phyloP scores from a whole-genome alignment of 2,797 vertebrate genomes.

The Oophaga sylvatica region DNA sequence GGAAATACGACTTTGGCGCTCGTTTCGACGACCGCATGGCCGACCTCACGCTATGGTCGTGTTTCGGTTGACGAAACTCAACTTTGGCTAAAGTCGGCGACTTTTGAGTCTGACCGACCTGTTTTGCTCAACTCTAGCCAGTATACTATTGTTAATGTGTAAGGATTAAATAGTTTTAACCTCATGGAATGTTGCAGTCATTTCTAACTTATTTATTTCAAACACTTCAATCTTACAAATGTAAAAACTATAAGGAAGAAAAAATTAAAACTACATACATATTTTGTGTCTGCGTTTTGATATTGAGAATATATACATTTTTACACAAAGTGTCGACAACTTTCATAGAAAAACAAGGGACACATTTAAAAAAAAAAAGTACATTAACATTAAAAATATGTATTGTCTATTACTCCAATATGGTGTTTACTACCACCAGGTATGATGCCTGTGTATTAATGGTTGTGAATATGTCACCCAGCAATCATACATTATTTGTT shows the following conservation, averaged over 20 bases:
- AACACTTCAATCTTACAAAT: conserved; percentile 68
- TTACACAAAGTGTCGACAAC: too few species aligned
- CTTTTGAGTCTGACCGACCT: too few species aligned
- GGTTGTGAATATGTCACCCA: too few species aligned
- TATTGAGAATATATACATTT: background rate
- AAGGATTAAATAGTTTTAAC: conserved; percentile 69
- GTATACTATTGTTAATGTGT: conserved; percentile 15
- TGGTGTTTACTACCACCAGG: background rate
- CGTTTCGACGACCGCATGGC: too few species aligned
- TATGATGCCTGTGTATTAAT: background rate
- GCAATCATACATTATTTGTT: too few species aligned
- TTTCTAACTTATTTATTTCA: conserved; percentile 66
- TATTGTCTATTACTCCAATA: background rate
- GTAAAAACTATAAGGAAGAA: background rate
- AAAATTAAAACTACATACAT: background rate
- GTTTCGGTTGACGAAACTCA: too few species aligned
- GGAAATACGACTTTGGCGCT: too few species aligned
- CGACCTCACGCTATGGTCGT: too few species aligned
- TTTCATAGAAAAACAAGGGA: background rate
- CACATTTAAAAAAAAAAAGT: background rate
- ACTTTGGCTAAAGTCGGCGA: too few species aligned
- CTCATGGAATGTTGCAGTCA: conserved; percentile 54
- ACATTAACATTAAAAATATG: background rate
- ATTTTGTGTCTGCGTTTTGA: background rate
- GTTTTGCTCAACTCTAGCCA: background rate